Conservation (phyloP, 92 coral and sea anemone genomes). For the Palythoa caribaeorum region DNA sequence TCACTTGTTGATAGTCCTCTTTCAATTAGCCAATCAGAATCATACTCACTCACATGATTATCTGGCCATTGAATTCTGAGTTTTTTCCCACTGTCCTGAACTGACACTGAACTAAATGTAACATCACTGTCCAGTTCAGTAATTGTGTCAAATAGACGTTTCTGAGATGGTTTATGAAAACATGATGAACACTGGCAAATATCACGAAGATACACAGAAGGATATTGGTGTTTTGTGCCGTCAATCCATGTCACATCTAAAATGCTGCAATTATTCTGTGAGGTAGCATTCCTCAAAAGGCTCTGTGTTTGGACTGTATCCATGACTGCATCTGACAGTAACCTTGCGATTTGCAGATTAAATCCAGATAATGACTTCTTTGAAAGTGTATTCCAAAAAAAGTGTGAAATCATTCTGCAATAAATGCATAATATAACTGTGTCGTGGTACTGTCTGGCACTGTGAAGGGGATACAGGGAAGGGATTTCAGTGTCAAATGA, state of each 20-base stretch:
- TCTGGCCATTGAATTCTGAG: slow-evolving; percentile 82
- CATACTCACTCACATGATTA: slow-evolving; percentile 73
- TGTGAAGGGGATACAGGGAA: background rate
- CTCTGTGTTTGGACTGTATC: background rate
- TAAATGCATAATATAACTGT: background rate
- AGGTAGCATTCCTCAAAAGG: slow-evolving; percentile 2
- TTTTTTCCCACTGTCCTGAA: slow-evolving; percentile 61
- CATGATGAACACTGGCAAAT: slow-evolving; percentile 83
- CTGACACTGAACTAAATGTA: slow-evolving; percentile 44
- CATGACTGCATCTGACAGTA: background rate
- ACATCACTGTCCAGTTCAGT: slow-evolving; percentile 54
- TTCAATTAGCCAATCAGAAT: slow-evolving; percentile 67
- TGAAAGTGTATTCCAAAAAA: background rate
- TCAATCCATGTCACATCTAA: slow-evolving; percentile 76
- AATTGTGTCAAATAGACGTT: slow-evolving; percentile 70
- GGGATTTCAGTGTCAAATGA: background rate
- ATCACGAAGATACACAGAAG: slow-evolving; percentile 84
- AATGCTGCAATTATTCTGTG: background rate
- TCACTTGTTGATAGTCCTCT: slow-evolving; percentile 61
- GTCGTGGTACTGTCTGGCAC: background rate
- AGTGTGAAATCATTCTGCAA: slow-evolving; percentile 9
- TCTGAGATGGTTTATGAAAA: slow-evolving; percentile 72
- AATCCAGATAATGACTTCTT: background rate
- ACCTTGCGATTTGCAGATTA: background rate
- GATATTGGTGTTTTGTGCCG: slow-evolving; percentile 66